A percentile compares a stretch with the other conserved stretches of the same genome.
Evolutionary conservation across 2,888 invertebrate species (phyloP).

Genomic region (Sycophila texana): DNA sequence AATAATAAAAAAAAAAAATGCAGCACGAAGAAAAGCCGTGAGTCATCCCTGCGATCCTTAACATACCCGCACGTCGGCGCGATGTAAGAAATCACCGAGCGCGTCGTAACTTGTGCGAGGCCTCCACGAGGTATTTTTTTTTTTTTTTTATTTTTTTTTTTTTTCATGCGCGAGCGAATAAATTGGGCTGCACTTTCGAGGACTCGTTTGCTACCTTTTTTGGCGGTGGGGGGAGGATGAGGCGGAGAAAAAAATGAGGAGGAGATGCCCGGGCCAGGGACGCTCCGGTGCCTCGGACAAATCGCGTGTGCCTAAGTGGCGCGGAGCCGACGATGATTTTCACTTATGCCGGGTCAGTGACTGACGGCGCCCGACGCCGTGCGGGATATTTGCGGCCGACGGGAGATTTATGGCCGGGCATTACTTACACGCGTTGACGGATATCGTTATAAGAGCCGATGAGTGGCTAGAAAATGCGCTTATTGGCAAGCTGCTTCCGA

Average conservation of each 20-base stretch:
- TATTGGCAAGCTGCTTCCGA: too few relatives aligned
- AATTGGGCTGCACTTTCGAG: not conserved
- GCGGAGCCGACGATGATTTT: constrained; percentile 20
- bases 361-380: too few relatives aligned
- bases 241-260: not conserved
- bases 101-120: too few relatives aligned
- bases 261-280: not conserved
- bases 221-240: too few relatives aligned
- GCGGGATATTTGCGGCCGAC: not conserved
- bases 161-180: not conserved
- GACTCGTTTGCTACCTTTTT: not conserved
- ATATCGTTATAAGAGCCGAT: constrained; percentile 14
- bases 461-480: not conserved
- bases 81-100: not conserved
- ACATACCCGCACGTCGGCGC: constrained; percentile 13
- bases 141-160: too few relatives aligned
- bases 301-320: constrained; percentile 40
- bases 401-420: constrained; percentile 31
- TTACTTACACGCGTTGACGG: constrained; percentile 9
- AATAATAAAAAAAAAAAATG: not conserved
- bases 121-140: too few relatives aligned
- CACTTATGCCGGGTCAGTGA: not conserved
- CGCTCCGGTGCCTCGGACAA: constrained; percentile 12
- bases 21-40: constrained; percentile 15
- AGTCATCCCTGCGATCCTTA: constrained; percentile 31